These are phyloP conservation scores for Rhinoraja longicauda DNA, from an alignment of 2,797 vertebrate species.

Conservation along the genomic window DNA sequence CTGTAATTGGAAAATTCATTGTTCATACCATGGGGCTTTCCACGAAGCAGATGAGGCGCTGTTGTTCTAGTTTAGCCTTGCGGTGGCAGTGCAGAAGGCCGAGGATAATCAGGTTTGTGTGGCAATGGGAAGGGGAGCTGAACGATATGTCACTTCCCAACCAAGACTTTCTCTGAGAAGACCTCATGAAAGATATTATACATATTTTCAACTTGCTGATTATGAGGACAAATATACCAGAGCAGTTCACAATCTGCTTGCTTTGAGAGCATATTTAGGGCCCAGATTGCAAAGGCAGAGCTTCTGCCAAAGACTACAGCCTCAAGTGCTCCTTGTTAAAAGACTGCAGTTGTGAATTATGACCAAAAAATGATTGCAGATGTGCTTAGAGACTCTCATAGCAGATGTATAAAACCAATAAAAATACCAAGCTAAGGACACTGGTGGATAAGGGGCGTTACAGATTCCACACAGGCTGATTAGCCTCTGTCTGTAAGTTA, in stretches of 20 bases:
- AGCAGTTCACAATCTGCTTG: too few relatives aligned
- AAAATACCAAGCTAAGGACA: background rate
- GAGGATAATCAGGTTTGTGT: too few relatives aligned
- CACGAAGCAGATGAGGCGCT: too few relatives aligned
- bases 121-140: too few relatives aligned
- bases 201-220: background rate
- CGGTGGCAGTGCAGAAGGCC: too few relatives aligned
- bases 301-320: background rate
- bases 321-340: background rate
- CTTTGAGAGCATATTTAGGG: background rate
- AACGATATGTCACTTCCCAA: too few relatives aligned
- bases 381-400: background rate
- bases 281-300: background rate
- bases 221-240: too few relatives aligned
- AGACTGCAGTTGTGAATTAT: background rate
- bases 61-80: too few relatives aligned
- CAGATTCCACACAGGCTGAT: background rate
- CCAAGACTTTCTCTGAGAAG: too few relatives aligned
- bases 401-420: slow-evolving; percentile 3
- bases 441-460: background rate
- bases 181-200: background rate
- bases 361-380: slow-evolving; percentile 21
- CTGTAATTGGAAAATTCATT: too few relatives aligned
- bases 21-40: too few relatives aligned
- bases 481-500: background rate